These are phyloP conservation scores for Otolemur garnettii DNA, from an alignment of 2,113 vertebrate genomes.

Conservation along the genomic window DNA sequence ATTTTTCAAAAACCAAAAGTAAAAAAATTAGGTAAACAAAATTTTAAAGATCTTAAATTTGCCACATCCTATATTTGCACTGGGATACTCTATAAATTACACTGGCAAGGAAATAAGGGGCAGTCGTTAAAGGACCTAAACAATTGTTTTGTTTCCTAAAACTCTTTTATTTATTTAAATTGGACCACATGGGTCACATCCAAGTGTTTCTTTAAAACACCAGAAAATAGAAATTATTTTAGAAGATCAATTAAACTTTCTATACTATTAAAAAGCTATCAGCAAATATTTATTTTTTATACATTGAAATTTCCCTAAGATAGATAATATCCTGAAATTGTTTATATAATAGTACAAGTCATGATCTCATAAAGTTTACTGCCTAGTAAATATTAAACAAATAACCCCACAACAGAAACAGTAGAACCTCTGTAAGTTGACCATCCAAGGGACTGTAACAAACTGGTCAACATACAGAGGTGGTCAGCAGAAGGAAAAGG, in stretches of 20 bases:
- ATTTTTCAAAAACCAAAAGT: constrained; percentile 4
- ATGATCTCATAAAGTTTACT: not conserved
- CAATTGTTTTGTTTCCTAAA: not conserved
- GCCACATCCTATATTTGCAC: not conserved
- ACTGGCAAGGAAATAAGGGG: not conserved
- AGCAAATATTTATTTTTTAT: not conserved
- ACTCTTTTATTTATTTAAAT: not conserved
- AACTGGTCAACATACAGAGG: no score
- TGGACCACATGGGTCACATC: not conserved
- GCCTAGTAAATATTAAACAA: not conserved
- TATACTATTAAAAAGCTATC: not conserved
- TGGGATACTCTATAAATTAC: not conserved
- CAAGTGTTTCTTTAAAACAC: not conserved
- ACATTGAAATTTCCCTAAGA: not conserved
- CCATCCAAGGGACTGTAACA: no score
- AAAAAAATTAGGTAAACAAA: not conserved
- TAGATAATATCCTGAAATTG: not conserved
- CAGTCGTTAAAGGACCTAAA: not conserved
- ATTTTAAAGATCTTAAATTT: constrained; percentile 9
- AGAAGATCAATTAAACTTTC: not conserved
- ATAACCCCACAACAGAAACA: not conserved
- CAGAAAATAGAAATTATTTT: not conserved
- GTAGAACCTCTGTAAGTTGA: no score
- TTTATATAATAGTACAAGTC: not conserved
- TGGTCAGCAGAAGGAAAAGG: no score